phyloP scores from a whole-genome alignment of 2,113 vertebrate genomes.

The Ifrita kowaldi region DNA sequence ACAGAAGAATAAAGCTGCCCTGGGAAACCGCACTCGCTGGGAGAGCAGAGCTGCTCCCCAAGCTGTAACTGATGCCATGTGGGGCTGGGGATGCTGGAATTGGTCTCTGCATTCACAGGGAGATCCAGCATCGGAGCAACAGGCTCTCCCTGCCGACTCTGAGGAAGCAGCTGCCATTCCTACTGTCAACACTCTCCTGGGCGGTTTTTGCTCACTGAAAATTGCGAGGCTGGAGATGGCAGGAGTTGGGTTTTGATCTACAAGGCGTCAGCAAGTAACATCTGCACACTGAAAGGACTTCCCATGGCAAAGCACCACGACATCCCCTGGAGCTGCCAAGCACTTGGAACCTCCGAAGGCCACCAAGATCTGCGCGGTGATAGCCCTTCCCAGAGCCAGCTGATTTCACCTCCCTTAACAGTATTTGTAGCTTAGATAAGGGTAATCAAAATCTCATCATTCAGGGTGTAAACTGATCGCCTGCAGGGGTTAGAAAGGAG shows the following conservation, averaged over 20 bases:
- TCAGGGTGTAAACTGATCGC: slow-evolving; percentile 52
- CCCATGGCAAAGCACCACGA: not conserved
- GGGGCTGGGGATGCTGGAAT: not conserved
- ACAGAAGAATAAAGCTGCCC: not conserved
- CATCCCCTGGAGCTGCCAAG: not conserved
- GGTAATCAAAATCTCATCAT: slow-evolving; percentile 60
- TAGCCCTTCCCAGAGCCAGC: not conserved
- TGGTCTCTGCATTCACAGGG: not conserved
- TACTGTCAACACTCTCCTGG: not conserved
- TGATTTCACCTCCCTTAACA: not conserved
- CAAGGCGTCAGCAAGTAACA: slow-evolving; percentile 6
- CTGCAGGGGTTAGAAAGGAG: slow-evolving; percentile 52
- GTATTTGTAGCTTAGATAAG: slow-evolving; percentile 50
- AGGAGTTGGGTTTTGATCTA: slow-evolving; percentile 27
- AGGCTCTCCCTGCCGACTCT: not conserved
- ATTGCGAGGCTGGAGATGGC: not conserved
- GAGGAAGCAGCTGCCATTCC: slow-evolving; percentile 13
- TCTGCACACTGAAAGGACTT: slow-evolving; percentile 1
- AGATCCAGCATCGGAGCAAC: not conserved
- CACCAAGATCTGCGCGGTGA: not conserved
- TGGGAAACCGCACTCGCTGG: not conserved
- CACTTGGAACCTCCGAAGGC: not conserved
- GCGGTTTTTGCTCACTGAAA: not conserved
- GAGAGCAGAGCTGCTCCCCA: not conserved
- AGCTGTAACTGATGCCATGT: not conserved